Percentiles rank a stretch among this genome's conserved stretches.
These are phyloP conservation scores for Pterocles orientalis DNA, from an alignment of 2,113 vertebrate species.

Conservation along the genomic window DNA sequence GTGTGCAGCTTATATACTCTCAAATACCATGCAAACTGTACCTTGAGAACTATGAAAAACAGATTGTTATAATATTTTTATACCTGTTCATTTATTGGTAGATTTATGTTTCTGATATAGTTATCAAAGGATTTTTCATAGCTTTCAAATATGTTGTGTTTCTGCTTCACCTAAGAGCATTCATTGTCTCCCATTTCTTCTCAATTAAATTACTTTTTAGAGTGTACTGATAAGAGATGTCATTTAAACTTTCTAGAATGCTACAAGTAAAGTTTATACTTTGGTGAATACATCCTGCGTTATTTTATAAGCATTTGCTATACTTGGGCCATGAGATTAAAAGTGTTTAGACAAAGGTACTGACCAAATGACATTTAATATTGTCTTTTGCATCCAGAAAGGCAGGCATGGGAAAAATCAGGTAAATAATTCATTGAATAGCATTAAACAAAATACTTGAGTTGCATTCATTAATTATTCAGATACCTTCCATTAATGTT, in stretches of 20 bases:
- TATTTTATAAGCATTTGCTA: neutral
- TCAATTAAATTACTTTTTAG: neutral
- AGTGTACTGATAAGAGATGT: neutral
- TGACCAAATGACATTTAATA: neutral
- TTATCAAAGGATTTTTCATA: neutral
- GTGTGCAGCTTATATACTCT: neutral
- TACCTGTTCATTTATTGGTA: neutral
- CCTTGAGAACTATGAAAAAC: neutral
- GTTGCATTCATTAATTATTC: conserved; percentile 73
- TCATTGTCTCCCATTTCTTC: neutral
- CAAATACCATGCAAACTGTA: neutral
- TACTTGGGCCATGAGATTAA: neutral
- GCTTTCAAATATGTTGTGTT: neutral
- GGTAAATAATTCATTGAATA: conserved; percentile 75
- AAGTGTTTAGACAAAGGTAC: neutral
- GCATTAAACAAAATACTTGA: conserved; percentile 37
- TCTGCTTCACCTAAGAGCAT: neutral
- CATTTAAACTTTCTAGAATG: neutral
- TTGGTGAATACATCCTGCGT: neutral
- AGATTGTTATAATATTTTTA: neutral
- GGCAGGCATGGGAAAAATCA: conserved; percentile 13
- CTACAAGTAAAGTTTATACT: neutral
- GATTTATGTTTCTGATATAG: neutral
- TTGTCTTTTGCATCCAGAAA: conserved; percentile 31
- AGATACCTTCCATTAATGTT: conserved; percentile 58